phyloP scores from a whole-genome alignment of 1,140 invertebrate genomes.

The Drosophila sucinea region DNA sequence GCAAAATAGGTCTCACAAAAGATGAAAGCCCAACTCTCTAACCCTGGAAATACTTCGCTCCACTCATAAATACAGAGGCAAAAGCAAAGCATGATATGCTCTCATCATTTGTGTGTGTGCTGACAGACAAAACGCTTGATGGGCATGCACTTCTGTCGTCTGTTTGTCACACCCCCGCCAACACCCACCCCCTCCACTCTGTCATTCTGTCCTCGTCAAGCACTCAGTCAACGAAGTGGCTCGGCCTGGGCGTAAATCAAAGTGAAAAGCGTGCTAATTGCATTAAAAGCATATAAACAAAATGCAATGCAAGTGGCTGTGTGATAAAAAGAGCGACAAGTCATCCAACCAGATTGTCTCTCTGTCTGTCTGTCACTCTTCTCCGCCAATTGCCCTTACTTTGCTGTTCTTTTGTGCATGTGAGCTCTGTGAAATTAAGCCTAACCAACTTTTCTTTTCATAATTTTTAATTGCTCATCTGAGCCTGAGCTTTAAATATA shows the following conservation, averaged over 20 bases:
- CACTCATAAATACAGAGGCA: slow-evolving; percentile 64
- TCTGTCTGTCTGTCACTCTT: slow-evolving; percentile 15
- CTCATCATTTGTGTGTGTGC: slow-evolving; percentile 41
- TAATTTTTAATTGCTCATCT: slow-evolving; percentile 47
- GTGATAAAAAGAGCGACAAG: slow-evolving; percentile 50
- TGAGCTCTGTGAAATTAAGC: slow-evolving; percentile 69
- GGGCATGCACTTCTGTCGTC: slow-evolving; percentile 27
- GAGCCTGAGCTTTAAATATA: neutral
- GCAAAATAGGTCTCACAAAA: slow-evolving; percentile 67
- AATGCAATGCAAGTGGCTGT: slow-evolving; percentile 79
- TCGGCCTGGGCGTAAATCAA: slow-evolving; percentile 72
- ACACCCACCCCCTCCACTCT: neutral
- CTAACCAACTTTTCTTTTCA: slow-evolving; percentile 48
- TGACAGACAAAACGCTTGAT: slow-evolving; percentile 45
- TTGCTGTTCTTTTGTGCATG: slow-evolving; percentile 61
- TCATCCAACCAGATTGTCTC: slow-evolving; percentile 2
- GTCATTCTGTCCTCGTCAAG: slow-evolving; percentile 37
- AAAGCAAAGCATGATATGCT: slow-evolving; percentile 6
- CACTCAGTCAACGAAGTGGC: slow-evolving; percentile 25
- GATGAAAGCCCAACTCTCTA: slow-evolving; percentile 59
- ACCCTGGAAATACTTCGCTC: slow-evolving; percentile 17
- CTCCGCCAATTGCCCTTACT: neutral
- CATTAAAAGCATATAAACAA: slow-evolving; percentile 81
- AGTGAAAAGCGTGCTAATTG: slow-evolving; percentile 81
- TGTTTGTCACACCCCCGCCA: slow-evolving; percentile 43